Conservation (phyloP, 2,113 vertebrate species). For the Arizona elegans region DNA sequence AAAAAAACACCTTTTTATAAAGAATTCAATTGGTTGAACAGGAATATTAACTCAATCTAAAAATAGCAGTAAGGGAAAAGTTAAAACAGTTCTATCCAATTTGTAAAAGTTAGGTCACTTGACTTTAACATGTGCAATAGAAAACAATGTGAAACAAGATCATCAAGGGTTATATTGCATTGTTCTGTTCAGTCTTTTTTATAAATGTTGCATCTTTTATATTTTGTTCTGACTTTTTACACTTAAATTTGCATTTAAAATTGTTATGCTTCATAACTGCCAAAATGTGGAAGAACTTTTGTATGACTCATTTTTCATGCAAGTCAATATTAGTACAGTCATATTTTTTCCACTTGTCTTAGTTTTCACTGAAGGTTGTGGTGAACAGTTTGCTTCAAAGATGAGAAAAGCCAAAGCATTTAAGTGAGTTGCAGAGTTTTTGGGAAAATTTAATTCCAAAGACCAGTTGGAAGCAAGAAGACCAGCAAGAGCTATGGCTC, state of each 20-base stretch:
- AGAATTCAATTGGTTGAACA: not conserved
- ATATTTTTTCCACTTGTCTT: slow-evolving; percentile 1
- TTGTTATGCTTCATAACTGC: slow-evolving; percentile 60
- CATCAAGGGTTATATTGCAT: slow-evolving; percentile 55
- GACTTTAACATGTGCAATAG: slow-evolving; percentile 57
- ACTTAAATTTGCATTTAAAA: slow-evolving; percentile 60
- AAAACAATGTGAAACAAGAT: slow-evolving; percentile 62
- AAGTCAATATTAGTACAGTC: not conserved
- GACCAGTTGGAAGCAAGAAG: slow-evolving; percentile 65
- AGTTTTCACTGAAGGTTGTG: slow-evolving; percentile 3
- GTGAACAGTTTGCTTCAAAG: slow-evolving; percentile 52
- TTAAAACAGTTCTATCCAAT: not conserved
- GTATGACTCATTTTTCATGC: slow-evolving; percentile 48
- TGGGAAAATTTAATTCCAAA: slow-evolving; percentile 53
- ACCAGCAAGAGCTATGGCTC: slow-evolving; percentile 43
- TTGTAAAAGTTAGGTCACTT: not conserved
- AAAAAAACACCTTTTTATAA: not conserved
- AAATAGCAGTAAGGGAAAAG: not conserved
- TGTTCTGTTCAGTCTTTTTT: slow-evolving; percentile 59
- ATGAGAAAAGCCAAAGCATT: slow-evolving; percentile 65
- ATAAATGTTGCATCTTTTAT: slow-evolving; percentile 66
- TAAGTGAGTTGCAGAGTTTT: slow-evolving; percentile 60
- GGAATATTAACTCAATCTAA: not conserved
- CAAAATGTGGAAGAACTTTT: slow-evolving; percentile 65
- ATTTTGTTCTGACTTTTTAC: slow-evolving; percentile 73